Base-by-base conservation (phyloP, 2,797 vertebrate genomes). In the Schizopygopsis malacanthus region DNA sequence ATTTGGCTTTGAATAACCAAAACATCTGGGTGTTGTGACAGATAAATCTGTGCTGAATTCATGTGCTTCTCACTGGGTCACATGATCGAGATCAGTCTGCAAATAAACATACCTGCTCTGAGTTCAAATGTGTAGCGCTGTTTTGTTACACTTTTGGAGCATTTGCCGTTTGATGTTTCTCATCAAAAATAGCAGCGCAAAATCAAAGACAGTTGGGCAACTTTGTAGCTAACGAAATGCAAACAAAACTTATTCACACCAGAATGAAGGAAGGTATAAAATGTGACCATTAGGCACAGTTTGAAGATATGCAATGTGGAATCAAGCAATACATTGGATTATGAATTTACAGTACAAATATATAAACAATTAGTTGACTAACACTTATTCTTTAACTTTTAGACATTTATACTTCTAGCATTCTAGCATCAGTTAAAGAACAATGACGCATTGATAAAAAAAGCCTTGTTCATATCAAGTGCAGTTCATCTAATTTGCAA, bases 91-190 rank as follows among this genome's bases (percentile, higher is more conserved):
- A 39, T 69, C 65, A 67, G 28, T 67, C 28, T 0, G 1, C 16
- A 39, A 69, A 69, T 69, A 69, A 69, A 39, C 65, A 69, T 69
- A 69, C 65, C 33, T 69, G 33, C 33, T 20, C 65, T 69, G 33
- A 69, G 7, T 67, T 67, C 28, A 67, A 72, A 25, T 33, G 5
- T 54, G 50, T 13, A 54, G 16, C 5, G n/a, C 43, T 47, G n/a
- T 50, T 50, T 10, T 47, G 11, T 47, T 76, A 10, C 73, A 37
- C 47, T 54, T 76, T 76, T 54, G 73, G 28, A 76, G 73, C 10
- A 7, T 56, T 76, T 56, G 10, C 10, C 33, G 3, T 13, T 76
- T 76, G 50, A 76, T 54, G 28, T 50, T 33, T 50, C 72, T 28
- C 15, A 73, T 28, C 71, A 75, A 18, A 75, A 52, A 75, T 75